Percentiles rank a stretch among this genome's conserved stretches.
Conservation (phyloP, 2,888 invertebrate genomes). For the Parochlus steinenii region DNA sequence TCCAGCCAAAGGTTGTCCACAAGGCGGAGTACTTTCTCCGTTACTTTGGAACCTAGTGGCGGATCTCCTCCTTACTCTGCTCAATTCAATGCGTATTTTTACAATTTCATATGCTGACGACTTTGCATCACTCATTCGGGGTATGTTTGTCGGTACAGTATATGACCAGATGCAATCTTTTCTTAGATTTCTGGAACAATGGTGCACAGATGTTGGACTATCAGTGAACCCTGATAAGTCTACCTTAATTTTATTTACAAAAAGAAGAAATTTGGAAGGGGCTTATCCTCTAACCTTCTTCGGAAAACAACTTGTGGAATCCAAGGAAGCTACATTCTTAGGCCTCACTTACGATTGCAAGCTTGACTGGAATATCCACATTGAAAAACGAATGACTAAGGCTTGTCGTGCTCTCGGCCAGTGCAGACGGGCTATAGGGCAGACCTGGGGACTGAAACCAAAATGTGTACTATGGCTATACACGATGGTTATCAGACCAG, state of each 20-base stretch:
- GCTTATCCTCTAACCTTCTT: neutral
- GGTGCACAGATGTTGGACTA: constrained; percentile 7
- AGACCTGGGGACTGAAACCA: constrained; percentile 1
- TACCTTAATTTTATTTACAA: constrained; percentile 6
- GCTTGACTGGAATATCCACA: neutral
- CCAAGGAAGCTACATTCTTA: neutral
- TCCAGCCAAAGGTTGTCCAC: constrained; percentile 18
- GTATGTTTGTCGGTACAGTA: neutral
- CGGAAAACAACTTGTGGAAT: neutral
- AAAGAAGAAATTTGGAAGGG: neutral
- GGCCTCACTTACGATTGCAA: neutral
- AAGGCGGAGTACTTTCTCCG: constrained; percentile 20
- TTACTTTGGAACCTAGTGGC: constrained; percentile 19
- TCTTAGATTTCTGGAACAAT: constrained; percentile 5
- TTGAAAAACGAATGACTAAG: neutral
- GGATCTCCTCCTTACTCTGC: constrained; percentile 15
- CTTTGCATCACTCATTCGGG: neutral
- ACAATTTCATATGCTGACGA: neutral
- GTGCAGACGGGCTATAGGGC: neutral
- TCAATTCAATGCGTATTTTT: neutral
- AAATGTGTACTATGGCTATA: neutral
- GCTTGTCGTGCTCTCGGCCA: neutral
- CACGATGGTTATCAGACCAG: neutral
- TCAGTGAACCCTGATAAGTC: constrained; percentile 13
- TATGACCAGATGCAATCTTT: neutral